Evolutionary conservation across 2,797 vertebrate species (phyloP).

Genomic region (Serranus cabrilla): DNA sequence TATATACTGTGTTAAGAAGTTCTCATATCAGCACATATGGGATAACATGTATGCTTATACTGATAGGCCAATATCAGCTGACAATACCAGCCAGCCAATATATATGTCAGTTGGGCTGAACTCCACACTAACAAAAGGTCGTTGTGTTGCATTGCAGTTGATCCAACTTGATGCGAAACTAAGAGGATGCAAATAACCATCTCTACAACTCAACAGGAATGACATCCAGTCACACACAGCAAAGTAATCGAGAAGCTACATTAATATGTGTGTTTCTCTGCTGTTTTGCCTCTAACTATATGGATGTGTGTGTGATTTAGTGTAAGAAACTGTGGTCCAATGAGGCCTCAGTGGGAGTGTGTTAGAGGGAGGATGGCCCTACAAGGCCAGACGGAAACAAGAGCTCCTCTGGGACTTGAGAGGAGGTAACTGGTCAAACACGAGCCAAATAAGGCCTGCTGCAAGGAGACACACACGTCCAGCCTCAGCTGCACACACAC

Average conservation of each 20-base stretch:
- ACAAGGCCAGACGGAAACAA: conserved; percentile 89
- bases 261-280: conserved; percentile 11
- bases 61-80: too few relatives aligned
- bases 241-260: conserved; percentile 19
- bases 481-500: conserved; percentile 39
- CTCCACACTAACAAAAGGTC: conserved; percentile 1
- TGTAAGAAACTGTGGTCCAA: conserved; percentile 54
- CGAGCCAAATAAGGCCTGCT: conserved; percentile 92
- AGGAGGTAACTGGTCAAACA: conserved; percentile 86
- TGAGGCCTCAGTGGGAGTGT: conserved; percentile 60
- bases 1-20: too few relatives aligned
- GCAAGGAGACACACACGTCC: conserved; percentile 61
- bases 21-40: too few relatives aligned
- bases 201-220: conserved; percentile 15
- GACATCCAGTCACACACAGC: conserved; percentile 3
- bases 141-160: not conserved
- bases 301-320: conserved; percentile 22
- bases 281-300: conserved; percentile 28
- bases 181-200: conserved; percentile 2
- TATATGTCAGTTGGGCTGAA: too few relatives aligned
- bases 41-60: too few relatives aligned
- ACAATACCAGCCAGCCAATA: too few relatives aligned
- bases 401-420: conserved; percentile 79
- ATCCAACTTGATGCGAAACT: not conserved
- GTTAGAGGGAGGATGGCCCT: conserved; percentile 84